A percentile compares a stretch with the other conserved stretches of the same genome.
Conservation (phyloP, 2,888 invertebrate species). For the Serrognathus titanus region DNA sequence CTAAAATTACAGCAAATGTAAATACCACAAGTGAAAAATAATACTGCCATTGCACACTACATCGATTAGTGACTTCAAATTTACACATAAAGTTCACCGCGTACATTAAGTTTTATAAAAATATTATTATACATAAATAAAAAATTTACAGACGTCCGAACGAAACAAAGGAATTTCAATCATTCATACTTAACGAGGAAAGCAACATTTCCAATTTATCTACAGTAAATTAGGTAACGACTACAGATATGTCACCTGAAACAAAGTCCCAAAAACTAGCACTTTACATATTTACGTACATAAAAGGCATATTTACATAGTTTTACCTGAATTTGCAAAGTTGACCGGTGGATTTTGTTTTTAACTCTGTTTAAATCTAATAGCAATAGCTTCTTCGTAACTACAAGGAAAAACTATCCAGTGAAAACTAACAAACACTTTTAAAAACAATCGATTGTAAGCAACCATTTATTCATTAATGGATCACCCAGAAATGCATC, state of each 20-base stretch:
- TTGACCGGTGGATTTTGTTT: slow-evolving; percentile 10
- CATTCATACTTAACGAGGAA: slow-evolving; percentile 6
- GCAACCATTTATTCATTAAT: not conserved
- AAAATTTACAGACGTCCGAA: slow-evolving; percentile 14
- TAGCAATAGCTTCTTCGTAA: slow-evolving; percentile 1
- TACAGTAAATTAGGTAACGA: slow-evolving; percentile 20
- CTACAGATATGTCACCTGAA: slow-evolving; percentile 14
- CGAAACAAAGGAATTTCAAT: slow-evolving; percentile 10
- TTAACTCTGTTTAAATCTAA: slow-evolving; percentile 5
- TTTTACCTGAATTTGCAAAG: slow-evolving; percentile 20
- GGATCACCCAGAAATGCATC: not conserved
- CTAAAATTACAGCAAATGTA: slow-evolving; percentile 23
- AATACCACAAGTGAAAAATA: slow-evolving; percentile 14
- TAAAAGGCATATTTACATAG: slow-evolving; percentile 35
- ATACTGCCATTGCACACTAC: slow-evolving; percentile 27
- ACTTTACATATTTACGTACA: slow-evolving; percentile 35
- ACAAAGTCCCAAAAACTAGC: slow-evolving; percentile 19
- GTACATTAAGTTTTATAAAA: slow-evolving; percentile 32
- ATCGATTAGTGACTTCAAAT: slow-evolving; percentile 26
- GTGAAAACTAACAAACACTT: slow-evolving; percentile 7
- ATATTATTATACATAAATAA: slow-evolving; percentile 30
- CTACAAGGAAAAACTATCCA: slow-evolving; percentile 1
- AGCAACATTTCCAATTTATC: slow-evolving; percentile 8
- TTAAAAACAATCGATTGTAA: not conserved
- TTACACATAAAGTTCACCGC: slow-evolving; percentile 27